These are phyloP conservation scores for Falco naumanni DNA, from an alignment of 2,797 vertebrate genomes.

Conservation along the genomic window DNA sequence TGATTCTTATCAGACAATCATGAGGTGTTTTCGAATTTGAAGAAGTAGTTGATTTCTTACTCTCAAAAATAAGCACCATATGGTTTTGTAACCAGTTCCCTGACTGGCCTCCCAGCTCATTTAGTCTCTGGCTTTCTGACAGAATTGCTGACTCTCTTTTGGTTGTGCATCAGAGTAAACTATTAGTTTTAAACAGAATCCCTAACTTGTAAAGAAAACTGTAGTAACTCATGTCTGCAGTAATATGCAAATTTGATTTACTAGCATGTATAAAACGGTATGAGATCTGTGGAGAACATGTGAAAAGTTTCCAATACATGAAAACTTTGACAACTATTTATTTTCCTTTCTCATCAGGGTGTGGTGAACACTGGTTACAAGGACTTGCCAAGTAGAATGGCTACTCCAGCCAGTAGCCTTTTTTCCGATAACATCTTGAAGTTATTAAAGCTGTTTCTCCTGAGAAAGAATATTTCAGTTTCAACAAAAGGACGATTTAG, in stretches of 20 bases:
- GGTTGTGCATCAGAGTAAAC: conserved; percentile 47
- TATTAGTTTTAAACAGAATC: conserved; percentile 57
- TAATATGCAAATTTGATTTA: conserved; percentile 51
- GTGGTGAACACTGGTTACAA: conserved; percentile 86
- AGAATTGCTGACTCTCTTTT: conserved; percentile 53
- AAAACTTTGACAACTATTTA: conserved; percentile 57
- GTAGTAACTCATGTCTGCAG: conserved; percentile 44
- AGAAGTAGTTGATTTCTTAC: conserved; percentile 63
- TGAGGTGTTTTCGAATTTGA: conserved; percentile 64
- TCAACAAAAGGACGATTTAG: conserved; percentile 82
- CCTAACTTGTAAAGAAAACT: conserved; percentile 58
- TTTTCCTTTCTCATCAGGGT: conserved; percentile 76
- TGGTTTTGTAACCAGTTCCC: conserved; percentile 61
- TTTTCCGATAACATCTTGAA: conserved; percentile 89
- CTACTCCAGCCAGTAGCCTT: conserved; percentile 86
- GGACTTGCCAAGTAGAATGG: conserved; percentile 86
- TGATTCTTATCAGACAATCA: conserved; percentile 59
- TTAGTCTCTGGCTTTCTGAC: conserved; percentile 65
- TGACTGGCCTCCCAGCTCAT: conserved; percentile 59
- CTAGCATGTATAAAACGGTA: conserved; percentile 35
- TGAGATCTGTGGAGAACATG: conserved; percentile 11
- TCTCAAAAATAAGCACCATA: conserved; percentile 74
- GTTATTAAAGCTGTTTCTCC: conserved; percentile 87
- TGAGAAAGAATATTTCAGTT: conserved; percentile 85
- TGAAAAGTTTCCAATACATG: conserved; percentile 44